These are phyloP conservation scores for Diprion similis DNA, from an alignment of 1,140 invertebrate species.

Conservation along the genomic window DNA sequence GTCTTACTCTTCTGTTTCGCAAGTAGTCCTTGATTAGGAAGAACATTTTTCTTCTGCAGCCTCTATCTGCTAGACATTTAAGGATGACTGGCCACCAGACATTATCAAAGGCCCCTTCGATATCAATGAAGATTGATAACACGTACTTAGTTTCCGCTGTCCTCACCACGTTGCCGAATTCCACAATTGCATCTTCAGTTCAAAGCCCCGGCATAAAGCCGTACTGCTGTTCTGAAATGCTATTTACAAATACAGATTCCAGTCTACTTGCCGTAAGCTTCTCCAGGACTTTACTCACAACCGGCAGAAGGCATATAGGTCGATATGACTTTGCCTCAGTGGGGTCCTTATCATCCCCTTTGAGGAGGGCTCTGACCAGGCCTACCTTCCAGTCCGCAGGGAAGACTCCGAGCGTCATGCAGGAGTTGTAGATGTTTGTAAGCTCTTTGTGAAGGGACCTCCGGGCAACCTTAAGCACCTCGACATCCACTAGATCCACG, in stretches of 20 bases:
- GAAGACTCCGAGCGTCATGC: slow-evolving; percentile 29
- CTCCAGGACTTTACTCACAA: slow-evolving; percentile 41
- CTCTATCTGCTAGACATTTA: slow-evolving; percentile 22
- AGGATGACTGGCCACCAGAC: slow-evolving; percentile 43
- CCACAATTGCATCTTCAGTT: slow-evolving; percentile 31
- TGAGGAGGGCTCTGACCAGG: slow-evolving; percentile 39
- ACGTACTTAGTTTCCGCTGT: slow-evolving; percentile 30
- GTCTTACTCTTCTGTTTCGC: neutral
- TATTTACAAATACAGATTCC: neutral
- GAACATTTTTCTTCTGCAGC: slow-evolving; percentile 18
- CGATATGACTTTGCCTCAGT: slow-evolving; percentile 35
- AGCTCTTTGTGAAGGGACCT: slow-evolving; percentile 8
- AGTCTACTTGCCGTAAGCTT: slow-evolving; percentile 30
- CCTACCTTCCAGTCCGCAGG: slow-evolving; percentile 43
- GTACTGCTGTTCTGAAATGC: slow-evolving; percentile 17
- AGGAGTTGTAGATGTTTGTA: slow-evolving; percentile 21
- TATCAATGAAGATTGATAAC: slow-evolving; percentile 43
- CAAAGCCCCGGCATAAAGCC: slow-evolving; percentile 18
- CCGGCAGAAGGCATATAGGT: slow-evolving; percentile 39
- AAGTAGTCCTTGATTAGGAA: slow-evolving; percentile 22
- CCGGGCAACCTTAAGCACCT: neutral
- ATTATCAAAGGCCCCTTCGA: slow-evolving; percentile 52
- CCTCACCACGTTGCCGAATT: neutral
- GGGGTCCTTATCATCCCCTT: slow-evolving; percentile 23
- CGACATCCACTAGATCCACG: slow-evolving; percentile 9